Evolutionary conservation across 2,888 invertebrate genomes (phyloP), one percentile per base, ranked within the genome.

Genomic region (Caenorhabditis doughertyi): DNA sequence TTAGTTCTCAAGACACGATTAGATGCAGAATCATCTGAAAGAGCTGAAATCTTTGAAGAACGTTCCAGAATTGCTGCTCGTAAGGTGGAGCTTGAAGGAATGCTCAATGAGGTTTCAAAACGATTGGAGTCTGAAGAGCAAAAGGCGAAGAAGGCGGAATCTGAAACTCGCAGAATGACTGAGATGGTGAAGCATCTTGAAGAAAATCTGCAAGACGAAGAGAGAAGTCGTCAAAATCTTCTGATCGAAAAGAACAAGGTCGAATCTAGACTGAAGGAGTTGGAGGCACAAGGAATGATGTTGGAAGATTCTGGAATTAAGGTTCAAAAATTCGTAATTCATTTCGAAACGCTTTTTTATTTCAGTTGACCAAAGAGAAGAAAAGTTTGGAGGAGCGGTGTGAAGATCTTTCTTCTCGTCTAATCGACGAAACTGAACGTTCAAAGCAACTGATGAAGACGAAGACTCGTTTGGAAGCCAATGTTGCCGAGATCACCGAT

Each of bases 391-490:
- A 99, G 91, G 98, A 98, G 92, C 94, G 97, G 60, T 95, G 96
- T 72, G 95, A 95, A 88, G 97, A 98, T 92, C 93, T 98, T 56
- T 96, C 96, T 1, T 96, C 96, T 92, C 95, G 96, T 0, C 93
- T 99, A 55, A 97, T 97, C 0, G 98, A 98, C 91, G 99, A 99
- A 92, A 98, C 98, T 92, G 99, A 99, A 92, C 98, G 98, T 92
- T 96, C 90, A 51, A 93, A 93, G 86, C 92, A 92, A 79, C 88
- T 93, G 49, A 89, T 88, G 32, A 90, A 98, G 92, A 93, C 97
- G 84, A 98, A 98, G 93, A 94, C 95, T 16, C 98, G 98, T 92
- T 97, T 98, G 96, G 39, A 84, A 21, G 76, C 70, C 4, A 60
- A 29, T 0, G n/a, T 79, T 32, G 58, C 56, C 9, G 85, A 85